Evolutionary conservation across 2,113 vertebrate genomes (phyloP), one percentile per base, ranked within the genome.

Genomic region (Xerus inauris): DNA sequence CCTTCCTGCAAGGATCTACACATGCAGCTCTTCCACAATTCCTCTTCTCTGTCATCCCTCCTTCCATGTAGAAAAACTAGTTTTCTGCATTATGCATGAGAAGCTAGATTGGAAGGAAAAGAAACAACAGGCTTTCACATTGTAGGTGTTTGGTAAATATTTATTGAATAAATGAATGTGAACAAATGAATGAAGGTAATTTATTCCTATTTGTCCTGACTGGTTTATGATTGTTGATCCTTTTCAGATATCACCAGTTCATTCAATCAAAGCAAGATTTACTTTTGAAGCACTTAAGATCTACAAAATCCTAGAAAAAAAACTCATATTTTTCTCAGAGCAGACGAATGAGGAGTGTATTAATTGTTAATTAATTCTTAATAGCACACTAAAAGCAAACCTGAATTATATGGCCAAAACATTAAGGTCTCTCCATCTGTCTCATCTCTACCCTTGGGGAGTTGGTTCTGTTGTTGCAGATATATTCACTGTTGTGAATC

Each of bases 361-460:
- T 89, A 94, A 95, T 94, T 95, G 85, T 89, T 92, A 85, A 91
- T 95, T 96, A 92, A 95, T 96, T 93, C 59, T 90, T 97, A 93
- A 95, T 65, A 93, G 91, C 64, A 75, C 57, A 71, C 67, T 97
- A 92, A 96, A 95, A 96, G 87, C 83, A 82, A 97, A 88, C 81
- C 62, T 94, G 64, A 89, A 97, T 93, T 82, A 54, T 79, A 40
- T 6, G 16, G 64, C 35, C 95, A 86, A 93, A 94, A 28, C 69
- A 87, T 49, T 89, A 67, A 57, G 47, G 40, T 77, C 51, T 93
- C 42, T 59, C 89, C 82, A 51, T 86, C 69, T 96, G 12, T 85
- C 42, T 92, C 59, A 2, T 57, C 10, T 65, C 49, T 92, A 3
- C 80, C 79, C 64, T 20, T 54, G 28, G 76, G 85, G 35, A 93